Conservation (phyloP, 2,888 invertebrate species). For the Cephus pygmeus region DNA sequence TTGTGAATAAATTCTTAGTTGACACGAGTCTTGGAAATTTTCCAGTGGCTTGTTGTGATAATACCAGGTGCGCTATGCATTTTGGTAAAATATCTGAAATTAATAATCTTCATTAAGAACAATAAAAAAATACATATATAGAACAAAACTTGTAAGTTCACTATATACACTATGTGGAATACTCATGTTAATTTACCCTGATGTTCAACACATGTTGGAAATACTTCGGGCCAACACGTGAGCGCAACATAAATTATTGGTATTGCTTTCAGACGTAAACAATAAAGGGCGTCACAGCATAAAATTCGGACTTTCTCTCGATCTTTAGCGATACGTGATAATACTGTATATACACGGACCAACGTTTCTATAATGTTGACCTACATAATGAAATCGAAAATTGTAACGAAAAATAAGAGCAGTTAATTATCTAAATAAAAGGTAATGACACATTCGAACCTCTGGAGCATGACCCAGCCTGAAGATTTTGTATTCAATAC, state of each 20-base stretch:
- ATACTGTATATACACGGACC: conserved; percentile 43
- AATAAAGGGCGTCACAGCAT: conserved; percentile 66
- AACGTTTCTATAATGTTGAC: conserved; percentile 37
- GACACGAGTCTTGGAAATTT: conserved; percentile 54
- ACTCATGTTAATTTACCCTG: conserved; percentile 21
- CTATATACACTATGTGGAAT: background rate
- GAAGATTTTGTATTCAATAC: conserved; percentile 51
- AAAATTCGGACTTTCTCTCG: conserved; percentile 64
- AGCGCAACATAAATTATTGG: conserved; percentile 61
- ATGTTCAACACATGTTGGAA: conserved; percentile 53
- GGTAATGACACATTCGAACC: conserved; percentile 2
- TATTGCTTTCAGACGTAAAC: conserved; percentile 58
- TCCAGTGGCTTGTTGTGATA: conserved; percentile 43
- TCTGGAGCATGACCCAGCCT: conserved; percentile 26
- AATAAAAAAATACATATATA: background rate
- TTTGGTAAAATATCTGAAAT: conserved; percentile 61
- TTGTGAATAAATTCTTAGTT: conserved; percentile 56
- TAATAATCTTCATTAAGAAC: background rate
- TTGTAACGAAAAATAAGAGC: background rate
- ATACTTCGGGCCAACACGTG: conserved; percentile 66
- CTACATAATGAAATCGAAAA: conserved; percentile 19
- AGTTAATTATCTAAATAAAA: background rate
- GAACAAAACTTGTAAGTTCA: background rate
- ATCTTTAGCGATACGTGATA: conserved; percentile 59
- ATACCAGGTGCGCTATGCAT: conserved; percentile 62